Conservation (phyloP, 2,888 invertebrate species). For the Amiota communis region DNA sequence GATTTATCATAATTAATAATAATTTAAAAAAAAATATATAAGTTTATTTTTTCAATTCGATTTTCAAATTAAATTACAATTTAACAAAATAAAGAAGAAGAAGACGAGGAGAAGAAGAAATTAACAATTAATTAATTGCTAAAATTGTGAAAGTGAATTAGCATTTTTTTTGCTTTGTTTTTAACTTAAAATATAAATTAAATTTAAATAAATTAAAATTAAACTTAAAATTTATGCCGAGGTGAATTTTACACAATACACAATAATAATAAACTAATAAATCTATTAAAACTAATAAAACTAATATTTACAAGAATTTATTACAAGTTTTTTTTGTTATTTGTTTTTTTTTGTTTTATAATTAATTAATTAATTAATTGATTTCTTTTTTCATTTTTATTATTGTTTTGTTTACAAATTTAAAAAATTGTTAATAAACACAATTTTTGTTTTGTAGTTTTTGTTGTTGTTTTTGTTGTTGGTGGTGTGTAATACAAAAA, state of each 20-base stretch:
- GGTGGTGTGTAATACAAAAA: too few relatives aligned
- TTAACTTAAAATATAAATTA: constrained; percentile 17
- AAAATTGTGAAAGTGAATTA: constrained; percentile 38
- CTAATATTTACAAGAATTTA: constrained; percentile 28
- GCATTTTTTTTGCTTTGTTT: not conserved
- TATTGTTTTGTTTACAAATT: too few relatives aligned
- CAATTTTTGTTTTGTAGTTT: too few relatives aligned
- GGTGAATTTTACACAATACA: constrained; percentile 24
- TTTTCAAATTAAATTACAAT: not conserved
- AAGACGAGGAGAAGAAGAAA: constrained; percentile 38
- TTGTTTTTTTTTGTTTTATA: not conserved
- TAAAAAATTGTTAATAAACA: too few relatives aligned
- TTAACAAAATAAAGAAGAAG: constrained; percentile 1
- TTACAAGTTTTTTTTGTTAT: constrained; percentile 25
- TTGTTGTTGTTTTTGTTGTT: too few relatives aligned
- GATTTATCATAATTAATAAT: too few relatives aligned
- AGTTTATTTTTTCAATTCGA: constrained; percentile 13
- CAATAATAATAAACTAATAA: constrained; percentile 12
- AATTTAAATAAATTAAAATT: constrained; percentile 5
- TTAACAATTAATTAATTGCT: constrained; percentile 14
- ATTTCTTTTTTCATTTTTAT: too few relatives aligned
- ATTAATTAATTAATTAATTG: too few relatives aligned
- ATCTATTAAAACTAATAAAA: constrained; percentile 27
- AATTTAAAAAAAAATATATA: constrained; percentile 15
- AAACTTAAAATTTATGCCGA: constrained; percentile 24